These are phyloP conservation scores for Holocentrus rufus DNA, from an alignment of 2,797 vertebrate genomes.

Conservation along the genomic window DNA sequence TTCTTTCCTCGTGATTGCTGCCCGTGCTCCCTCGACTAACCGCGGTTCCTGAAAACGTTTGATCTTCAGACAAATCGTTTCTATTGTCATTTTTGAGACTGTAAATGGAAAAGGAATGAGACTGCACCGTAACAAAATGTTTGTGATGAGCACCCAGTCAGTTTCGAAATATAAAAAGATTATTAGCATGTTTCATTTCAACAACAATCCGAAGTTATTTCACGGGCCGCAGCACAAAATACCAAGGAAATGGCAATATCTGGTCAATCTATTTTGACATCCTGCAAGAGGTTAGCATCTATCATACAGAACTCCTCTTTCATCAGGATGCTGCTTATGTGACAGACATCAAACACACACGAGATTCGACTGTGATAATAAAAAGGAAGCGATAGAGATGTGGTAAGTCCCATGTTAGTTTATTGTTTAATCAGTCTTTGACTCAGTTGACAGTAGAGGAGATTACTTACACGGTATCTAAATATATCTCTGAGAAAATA, in stretches of 20 bases:
- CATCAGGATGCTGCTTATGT: constrained; percentile 10
- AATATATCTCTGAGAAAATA: constrained; percentile 83
- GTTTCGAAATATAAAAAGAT: too few relatives aligned
- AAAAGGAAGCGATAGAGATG: constrained; percentile 33
- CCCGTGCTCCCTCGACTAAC: too few relatives aligned
- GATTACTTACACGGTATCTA: constrained; percentile 79
- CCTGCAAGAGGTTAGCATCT: neutral
- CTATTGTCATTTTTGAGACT: too few relatives aligned
- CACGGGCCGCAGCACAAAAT: neutral
- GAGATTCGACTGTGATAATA: constrained; percentile 10
- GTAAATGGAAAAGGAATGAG: too few relatives aligned
- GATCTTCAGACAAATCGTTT: neutral
- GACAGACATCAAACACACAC: neutral
- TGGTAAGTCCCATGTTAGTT: constrained; percentile 73
- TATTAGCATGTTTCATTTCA: constrained; percentile 10
- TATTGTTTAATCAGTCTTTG: constrained; percentile 81
- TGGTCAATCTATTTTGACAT: neutral
- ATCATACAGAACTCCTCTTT: neutral
- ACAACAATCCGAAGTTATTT: neutral
- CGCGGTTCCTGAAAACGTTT: too few relatives aligned
- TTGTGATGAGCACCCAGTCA: too few relatives aligned
- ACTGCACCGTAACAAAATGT: too few relatives aligned
- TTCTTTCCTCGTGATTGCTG: neutral
- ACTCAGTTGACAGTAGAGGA: constrained; percentile 73
- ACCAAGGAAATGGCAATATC: neutral